Evolutionary conservation across 1,140 invertebrate genomes (phyloP).

Genomic region (Antheraea pernyi): DNA sequence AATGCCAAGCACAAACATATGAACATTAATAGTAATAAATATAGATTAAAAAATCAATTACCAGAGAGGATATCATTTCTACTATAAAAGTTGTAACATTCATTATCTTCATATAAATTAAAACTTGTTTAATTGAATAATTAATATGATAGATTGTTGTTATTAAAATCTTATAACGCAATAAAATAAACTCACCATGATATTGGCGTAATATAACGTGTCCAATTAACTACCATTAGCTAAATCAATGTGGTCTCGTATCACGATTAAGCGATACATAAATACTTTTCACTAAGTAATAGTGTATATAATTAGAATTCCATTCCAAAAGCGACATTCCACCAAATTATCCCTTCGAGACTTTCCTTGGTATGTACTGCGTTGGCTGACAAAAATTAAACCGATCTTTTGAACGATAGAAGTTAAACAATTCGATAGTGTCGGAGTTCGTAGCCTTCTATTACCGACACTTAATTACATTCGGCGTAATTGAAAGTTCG

Average conservation of each 20-base stretch:
- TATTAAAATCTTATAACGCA: no score
- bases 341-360: constrained; percentile 6
- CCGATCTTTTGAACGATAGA: constrained; percentile 35
- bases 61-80: no score
- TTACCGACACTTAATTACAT: constrained; percentile 62
- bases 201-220: neutral
- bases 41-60: no score
- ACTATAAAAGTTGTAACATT: no score
- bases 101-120: no score
- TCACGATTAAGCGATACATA: neutral
- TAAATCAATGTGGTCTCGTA: neutral
- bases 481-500: constrained; percentile 62
- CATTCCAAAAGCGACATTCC: constrained; percentile 1
- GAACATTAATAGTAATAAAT: no score
- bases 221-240: neutral
- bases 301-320: constrained; percentile 9
- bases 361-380: constrained; percentile 1
- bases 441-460: constrained; percentile 46
- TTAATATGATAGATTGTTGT: no score
- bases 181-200: no score
- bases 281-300: neutral
- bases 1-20: no score
- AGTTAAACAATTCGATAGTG: constrained; percentile 66
- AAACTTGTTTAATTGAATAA: no score
- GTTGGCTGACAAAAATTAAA: constrained; percentile 5